These are phyloP conservation scores for Tuberolachnus salignus DNA, from an alignment of 2,888 invertebrate genomes.

Conservation along the genomic window DNA sequence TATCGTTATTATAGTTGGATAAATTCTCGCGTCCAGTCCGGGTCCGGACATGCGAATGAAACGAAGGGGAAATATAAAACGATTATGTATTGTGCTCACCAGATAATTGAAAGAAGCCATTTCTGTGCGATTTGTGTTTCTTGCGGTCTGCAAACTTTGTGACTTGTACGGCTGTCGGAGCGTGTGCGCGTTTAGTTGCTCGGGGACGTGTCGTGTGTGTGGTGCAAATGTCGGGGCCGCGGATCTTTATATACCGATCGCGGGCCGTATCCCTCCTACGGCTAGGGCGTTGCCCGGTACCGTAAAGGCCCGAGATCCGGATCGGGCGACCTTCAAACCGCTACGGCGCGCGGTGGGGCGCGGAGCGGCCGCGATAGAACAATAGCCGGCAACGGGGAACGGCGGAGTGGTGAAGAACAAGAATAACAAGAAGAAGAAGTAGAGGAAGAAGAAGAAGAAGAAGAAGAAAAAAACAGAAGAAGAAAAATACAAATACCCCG, in stretches of 20 bases:
- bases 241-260: constrained; percentile 27
- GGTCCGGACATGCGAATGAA: too few species aligned
- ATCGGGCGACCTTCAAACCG: constrained; percentile 13
- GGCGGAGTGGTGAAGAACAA: neutral
- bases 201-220: neutral
- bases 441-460: too few species aligned
- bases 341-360: neutral
- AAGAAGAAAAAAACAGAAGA: too few species aligned
- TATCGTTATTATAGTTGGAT: too few species aligned
- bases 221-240: neutral
- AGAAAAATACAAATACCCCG: too few species aligned
- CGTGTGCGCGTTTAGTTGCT: neutral
- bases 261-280: neutral
- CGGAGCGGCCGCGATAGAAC: neutral
- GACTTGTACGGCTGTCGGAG: constrained; percentile 4
- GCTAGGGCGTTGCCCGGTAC: constrained; percentile 48
- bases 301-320: constrained; percentile 37
- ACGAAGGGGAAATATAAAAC: too few species aligned
- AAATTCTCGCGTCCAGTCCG: too few species aligned
- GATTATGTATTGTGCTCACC: constrained; percentile 21
- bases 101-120: constrained; percentile 55
- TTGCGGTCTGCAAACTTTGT: constrained; percentile 45
- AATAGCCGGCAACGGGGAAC: neutral
- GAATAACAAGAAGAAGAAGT: too few species aligned
- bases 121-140: constrained; percentile 5